phyloP scores from a whole-genome alignment of 2,797 vertebrate genomes.

The Helicolenus hilgendorfi region DNA sequence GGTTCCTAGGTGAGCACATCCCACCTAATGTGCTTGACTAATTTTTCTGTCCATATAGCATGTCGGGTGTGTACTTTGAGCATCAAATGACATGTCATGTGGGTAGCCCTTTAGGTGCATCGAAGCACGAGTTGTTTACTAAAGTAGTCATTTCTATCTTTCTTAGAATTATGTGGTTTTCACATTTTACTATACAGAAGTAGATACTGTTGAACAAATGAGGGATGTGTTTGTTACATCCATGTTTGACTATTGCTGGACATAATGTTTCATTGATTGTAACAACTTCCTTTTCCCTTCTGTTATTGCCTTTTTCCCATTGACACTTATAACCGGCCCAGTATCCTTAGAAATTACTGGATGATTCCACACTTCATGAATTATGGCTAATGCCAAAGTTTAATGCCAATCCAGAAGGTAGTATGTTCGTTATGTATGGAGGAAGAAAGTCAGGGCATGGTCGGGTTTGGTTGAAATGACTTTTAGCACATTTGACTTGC shows the following conservation, averaged over 20 bases:
- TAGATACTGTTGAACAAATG: neutral
- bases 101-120: neutral
- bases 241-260: neutral
- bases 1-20: neutral
- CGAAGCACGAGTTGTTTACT: neutral
- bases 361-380: neutral
- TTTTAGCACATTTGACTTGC: no score
- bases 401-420: neutral
- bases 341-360: neutral
- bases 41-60: neutral
- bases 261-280: rapidly evolving
- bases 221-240: neutral
- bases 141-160: neutral
- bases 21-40: neutral
- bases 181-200: neutral
- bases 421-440: no score
- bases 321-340: neutral
- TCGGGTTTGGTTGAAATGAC: no score
- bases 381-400: neutral
- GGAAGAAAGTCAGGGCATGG: no score
- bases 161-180: neutral
- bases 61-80: no score
- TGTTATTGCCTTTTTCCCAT: neutral
- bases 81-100: neutral
- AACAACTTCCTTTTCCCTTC: neutral